phyloP scores from a whole-genome alignment of 2,797 vertebrate genomes.

The Chloroceryle inda region DNA sequence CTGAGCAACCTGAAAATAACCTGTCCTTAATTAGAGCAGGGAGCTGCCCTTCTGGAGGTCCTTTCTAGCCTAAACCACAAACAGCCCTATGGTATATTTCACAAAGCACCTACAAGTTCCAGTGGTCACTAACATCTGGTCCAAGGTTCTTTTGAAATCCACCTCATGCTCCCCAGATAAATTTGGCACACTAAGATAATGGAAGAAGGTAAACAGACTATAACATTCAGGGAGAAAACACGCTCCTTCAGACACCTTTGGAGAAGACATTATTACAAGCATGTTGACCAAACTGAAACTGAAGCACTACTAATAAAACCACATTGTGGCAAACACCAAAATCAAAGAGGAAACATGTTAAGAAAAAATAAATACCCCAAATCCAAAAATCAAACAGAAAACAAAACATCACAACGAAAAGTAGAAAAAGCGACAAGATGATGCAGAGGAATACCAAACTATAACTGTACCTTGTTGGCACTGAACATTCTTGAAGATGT shows the following conservation, averaged over 20 bases:
- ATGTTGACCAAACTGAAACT: neutral
- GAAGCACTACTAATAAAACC: neutral
- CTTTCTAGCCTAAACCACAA: neutral
- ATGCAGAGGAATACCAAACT: neutral
- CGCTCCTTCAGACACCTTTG: neutral
- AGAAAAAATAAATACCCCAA: neutral
- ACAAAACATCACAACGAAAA: neutral
- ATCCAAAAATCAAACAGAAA: neutral
- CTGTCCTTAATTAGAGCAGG: neutral
- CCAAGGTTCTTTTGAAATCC: neutral
- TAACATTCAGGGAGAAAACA: neutral
- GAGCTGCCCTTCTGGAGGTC: neutral
- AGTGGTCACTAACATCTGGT: neutral
- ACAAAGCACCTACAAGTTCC: neutral
- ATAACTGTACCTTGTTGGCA: neutral
- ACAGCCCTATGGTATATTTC: neutral
- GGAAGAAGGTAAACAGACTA: neutral
- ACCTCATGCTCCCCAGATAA: fast-evolving
- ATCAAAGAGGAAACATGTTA: neutral
- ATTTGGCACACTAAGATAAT: neutral
- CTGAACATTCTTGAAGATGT: neutral
- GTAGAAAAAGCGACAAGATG: neutral
- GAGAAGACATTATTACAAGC: neutral
- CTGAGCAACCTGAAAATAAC: neutral
- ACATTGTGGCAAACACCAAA: neutral